phyloP scores from a whole-genome alignment of 2,797 vertebrate genomes.

The Furcifer pardalis region DNA sequence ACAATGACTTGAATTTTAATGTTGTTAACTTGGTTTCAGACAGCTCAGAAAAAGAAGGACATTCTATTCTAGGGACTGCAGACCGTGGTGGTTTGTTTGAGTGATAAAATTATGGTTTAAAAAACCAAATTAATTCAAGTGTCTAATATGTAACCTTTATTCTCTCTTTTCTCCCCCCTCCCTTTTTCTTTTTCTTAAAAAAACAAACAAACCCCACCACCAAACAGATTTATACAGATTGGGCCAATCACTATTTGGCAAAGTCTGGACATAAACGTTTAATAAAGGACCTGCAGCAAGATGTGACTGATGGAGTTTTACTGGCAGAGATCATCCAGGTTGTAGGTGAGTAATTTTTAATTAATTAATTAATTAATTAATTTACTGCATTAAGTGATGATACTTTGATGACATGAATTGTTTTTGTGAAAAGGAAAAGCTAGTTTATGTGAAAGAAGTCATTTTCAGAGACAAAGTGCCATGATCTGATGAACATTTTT shows the following conservation, averaged over 20 bases:
- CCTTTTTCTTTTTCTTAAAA: constrained; percentile 55
- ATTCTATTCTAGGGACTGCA: not conserved
- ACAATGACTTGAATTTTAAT: constrained; percentile 87
- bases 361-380: too few species aligned
- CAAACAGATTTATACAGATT: constrained; percentile 97
- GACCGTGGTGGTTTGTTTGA: constrained; percentile 18
- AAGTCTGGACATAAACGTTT: constrained; percentile 96
- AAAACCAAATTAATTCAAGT: not conserved
- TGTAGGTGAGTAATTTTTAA: constrained; percentile 85
- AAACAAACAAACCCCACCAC: too few species aligned
- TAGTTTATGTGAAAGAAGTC: not conserved
- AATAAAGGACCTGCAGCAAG: constrained; percentile 96
- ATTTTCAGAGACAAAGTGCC: constrained; percentile 21
- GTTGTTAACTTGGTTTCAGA: constrained; percentile 71
- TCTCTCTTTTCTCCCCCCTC: not conserved
- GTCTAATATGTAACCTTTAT: too few species aligned
- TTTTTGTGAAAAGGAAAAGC: not conserved
- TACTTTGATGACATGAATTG: not conserved
- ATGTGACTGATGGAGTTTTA: constrained; percentile 94
- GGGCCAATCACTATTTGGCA: constrained; percentile 97
- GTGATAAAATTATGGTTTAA: constrained; percentile 28
- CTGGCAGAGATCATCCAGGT: constrained; percentile 98
- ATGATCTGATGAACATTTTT: constrained; percentile 41
- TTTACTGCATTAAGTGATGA: not conserved
- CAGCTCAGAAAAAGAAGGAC: not conserved